Base-by-base conservation (phyloP, 2,888 invertebrate genomes). In the Synanthedon andrenaeformis region DNA sequence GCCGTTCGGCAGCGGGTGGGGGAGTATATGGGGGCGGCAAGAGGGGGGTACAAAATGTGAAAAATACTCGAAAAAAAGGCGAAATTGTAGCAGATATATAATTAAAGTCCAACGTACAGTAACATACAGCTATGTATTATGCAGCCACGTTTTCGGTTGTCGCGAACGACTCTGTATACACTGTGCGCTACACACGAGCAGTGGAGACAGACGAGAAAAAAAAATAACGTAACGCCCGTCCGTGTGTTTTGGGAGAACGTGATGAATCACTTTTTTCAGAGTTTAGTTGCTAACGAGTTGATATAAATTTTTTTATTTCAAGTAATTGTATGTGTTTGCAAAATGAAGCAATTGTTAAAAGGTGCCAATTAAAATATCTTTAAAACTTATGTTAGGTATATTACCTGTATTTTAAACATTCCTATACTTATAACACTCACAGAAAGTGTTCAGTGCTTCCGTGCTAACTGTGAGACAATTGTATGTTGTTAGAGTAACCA, bases 51-150 rank as follows among this genome's bases (percentile, higher is more conserved):
- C 70, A 78, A 86, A 86, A 86, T 86, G 88, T 87, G 88, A 88
- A 88, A 88, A 88, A 88, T 87, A 88, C 87, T 86, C 87, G 84
- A 88, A 88, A 88, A 69, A 88, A 88, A 87, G 84, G 81, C 82
- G 80, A 86, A 87, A 86, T 86, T 86, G 87, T 86, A 85, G 85
- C 87, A 87, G 86, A 87, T 87, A 87, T 87, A 87, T 86, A 87
- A 87, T 87, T 87, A 87, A 87, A 86, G 85, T 74, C 82, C 77
- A 69, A 74, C 79, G 82, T 85, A 84, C 82, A 82, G 82, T 70
- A 74, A 72, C 79, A 82, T 74, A 74, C 70, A 64, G 72, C 80
- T 76, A 86, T 87, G 85, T 86, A 83, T 86, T 85, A 87, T 86
- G 86, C 86, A 87, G 76, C 70, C 70, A 65, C 73, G 77, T 70